Conservation (phyloP, 2,113 vertebrate genomes). For the Bos indicus region DNA sequence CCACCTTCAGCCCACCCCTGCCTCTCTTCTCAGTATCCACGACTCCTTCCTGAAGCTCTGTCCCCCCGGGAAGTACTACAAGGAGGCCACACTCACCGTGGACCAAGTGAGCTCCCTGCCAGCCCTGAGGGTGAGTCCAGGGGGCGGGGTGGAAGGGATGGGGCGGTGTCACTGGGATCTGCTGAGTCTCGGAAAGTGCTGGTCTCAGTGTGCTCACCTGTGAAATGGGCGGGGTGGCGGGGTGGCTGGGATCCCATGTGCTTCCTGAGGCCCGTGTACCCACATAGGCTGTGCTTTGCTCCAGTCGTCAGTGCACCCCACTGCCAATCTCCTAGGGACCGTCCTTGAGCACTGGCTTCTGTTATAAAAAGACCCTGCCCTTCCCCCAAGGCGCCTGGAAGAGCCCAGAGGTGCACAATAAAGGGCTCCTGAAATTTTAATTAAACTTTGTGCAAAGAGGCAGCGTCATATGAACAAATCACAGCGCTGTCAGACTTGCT, state of each 20-base stretch:
- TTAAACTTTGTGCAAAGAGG: conserved; percentile 19
- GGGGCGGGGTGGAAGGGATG: not conserved
- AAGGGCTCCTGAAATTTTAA: conserved; percentile 34
- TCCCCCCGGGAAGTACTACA: conserved; percentile 52
- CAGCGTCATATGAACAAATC: conserved; percentile 2
- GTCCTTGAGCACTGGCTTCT: not conserved
- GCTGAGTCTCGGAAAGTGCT: not conserved
- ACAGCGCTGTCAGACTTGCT: not conserved
- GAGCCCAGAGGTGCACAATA: not conserved
- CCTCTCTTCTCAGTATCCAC: conserved; percentile 57
- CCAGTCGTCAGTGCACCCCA: fast-evolving
- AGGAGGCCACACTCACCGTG: conserved; percentile 58
- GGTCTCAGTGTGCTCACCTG: not conserved
- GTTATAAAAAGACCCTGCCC: not conserved
- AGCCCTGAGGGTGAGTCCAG: conserved; percentile 65
- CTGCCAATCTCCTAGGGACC: not conserved
- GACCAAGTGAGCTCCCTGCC: conserved; percentile 71
- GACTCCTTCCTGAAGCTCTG: conserved; percentile 71
- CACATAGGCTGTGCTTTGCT: not conserved
- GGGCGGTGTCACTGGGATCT: not conserved
- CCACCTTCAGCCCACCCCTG: fast-evolving
- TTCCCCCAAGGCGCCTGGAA: not conserved
- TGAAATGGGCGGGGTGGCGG: not conserved
- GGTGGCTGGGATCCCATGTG: not conserved
- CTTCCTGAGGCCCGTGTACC: no score